phyloP scores from a whole-genome alignment of 1,140 invertebrate species.

The Achatina immaculata region DNA sequence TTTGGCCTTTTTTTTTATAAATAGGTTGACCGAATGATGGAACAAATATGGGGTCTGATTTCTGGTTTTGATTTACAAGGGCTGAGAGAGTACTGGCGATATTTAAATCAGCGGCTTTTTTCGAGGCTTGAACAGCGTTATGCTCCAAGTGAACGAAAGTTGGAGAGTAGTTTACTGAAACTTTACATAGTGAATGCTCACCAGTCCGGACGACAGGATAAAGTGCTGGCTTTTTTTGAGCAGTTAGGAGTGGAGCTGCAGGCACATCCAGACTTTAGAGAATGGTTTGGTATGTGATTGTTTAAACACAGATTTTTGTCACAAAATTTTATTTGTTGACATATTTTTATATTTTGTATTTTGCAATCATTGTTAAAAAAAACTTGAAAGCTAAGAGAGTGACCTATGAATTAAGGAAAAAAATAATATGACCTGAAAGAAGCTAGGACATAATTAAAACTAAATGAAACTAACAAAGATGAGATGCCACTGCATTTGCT shows the following conservation, averaged over 20 bases:
- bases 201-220: constrained; percentile 84
- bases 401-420: too few relatives aligned
- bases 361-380: neutral
- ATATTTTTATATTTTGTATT: neutral
- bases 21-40: constrained; percentile 89
- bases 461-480: too few relatives aligned
- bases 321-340: neutral
- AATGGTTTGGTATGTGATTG: constrained; percentile 91
- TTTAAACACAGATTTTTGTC: constrained; percentile 14
- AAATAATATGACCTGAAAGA: too few relatives aligned
- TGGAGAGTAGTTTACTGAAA: constrained; percentile 90
- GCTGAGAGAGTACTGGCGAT: constrained; percentile 87
- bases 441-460: too few relatives aligned
- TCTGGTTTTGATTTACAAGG: constrained; percentile 82
- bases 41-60: constrained; percentile 85
- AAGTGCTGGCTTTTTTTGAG: constrained; percentile 89
- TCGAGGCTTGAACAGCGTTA: constrained; percentile 87
- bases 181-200: constrained; percentile 90
- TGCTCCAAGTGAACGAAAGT: constrained; percentile 83
- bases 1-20: too few relatives aligned
- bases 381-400: too few relatives aligned
- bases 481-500: too few relatives aligned
- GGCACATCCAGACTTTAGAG: constrained; percentile 92
- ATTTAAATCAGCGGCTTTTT: constrained; percentile 89
- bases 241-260: constrained; percentile 90